Evolutionary conservation across 2,888 invertebrate species (phyloP).

Genomic region (Trichogramma dendrolimi): DNA sequence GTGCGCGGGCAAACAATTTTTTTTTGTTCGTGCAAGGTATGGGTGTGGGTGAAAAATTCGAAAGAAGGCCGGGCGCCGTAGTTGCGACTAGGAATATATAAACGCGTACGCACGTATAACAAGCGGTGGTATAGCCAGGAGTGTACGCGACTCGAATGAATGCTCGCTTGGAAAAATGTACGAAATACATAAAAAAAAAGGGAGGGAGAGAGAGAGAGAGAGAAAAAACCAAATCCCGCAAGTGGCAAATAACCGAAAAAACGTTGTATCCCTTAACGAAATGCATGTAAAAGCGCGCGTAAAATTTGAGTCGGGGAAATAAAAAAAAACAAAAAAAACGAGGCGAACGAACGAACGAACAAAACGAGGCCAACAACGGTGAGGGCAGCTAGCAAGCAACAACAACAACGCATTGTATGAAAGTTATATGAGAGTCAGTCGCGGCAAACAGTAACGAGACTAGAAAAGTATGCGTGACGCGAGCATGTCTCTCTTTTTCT

Average conservation of each 20-base stretch:
- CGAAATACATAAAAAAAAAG: not conserved
- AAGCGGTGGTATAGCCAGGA: too few species aligned
- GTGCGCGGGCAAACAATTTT: too few species aligned
- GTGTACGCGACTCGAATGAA: not conserved
- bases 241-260: too few species aligned
- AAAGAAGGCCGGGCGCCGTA: too few species aligned
- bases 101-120: too few species aligned
- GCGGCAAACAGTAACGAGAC: conserved; percentile 15
- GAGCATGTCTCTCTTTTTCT: too few species aligned
- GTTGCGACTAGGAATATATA: too few species aligned
- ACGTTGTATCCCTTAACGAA: too few species aligned
- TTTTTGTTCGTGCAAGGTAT: too few species aligned
- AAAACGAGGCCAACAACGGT: not conserved
- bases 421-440: not conserved
- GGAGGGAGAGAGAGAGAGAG: not conserved
- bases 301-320: too few species aligned
- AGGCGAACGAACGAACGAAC: not conserved
- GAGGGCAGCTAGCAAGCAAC: conserved; percentile 1
- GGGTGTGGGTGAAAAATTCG: too few species aligned
- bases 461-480: conserved; percentile 15
- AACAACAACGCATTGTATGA: conserved; percentile 8
- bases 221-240: not conserved
- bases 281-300: too few species aligned
- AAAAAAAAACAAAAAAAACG: not conserved
- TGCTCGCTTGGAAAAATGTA: not conserved